Conservation (phyloP, 2,113 vertebrate species). For the Neotragus moschatus region DNA sequence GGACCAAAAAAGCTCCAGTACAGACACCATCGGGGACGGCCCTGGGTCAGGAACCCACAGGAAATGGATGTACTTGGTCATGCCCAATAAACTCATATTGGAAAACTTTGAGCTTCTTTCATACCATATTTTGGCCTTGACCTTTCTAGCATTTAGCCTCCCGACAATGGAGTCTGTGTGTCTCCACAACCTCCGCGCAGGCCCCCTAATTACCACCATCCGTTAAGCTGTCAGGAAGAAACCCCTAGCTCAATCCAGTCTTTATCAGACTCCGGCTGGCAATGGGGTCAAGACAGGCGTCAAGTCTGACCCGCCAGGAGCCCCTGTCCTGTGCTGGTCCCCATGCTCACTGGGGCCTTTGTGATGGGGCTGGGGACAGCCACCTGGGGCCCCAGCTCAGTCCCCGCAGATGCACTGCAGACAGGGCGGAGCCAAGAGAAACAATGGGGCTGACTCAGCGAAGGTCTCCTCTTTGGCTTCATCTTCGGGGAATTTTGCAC, state of each 20-base stretch:
- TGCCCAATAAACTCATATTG: not conserved
- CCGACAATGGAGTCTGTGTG: constrained; percentile 32
- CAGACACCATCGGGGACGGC: not conserved
- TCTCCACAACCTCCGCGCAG: not conserved
- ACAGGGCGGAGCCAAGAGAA: not conserved
- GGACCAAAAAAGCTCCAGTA: not conserved
- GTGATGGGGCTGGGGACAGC: not conserved
- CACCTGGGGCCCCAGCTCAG: not conserved
- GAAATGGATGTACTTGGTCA: not conserved
- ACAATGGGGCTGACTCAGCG: not conserved
- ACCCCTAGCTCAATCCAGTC: constrained; percentile 23
- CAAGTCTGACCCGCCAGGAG: constrained; percentile 58
- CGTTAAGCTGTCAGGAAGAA: constrained; percentile 74
- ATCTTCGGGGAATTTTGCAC: not conserved
- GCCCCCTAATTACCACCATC: constrained; percentile 74
- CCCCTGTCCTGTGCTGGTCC: not conserved
- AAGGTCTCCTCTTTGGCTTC: not conserved
- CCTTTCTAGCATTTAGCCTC: not conserved
- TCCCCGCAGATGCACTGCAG: not conserved
- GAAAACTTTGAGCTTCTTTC: constrained; percentile 3
- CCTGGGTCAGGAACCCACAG: not conserved
- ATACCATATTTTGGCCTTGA: constrained; percentile 21
- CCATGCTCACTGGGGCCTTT: not conserved
- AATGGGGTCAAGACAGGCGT: constrained; percentile 71
- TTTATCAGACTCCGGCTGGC: constrained; percentile 66